Evolutionary conservation across 2,797 vertebrate genomes (phyloP).

Genomic region (Alfaro cultratus): DNA sequence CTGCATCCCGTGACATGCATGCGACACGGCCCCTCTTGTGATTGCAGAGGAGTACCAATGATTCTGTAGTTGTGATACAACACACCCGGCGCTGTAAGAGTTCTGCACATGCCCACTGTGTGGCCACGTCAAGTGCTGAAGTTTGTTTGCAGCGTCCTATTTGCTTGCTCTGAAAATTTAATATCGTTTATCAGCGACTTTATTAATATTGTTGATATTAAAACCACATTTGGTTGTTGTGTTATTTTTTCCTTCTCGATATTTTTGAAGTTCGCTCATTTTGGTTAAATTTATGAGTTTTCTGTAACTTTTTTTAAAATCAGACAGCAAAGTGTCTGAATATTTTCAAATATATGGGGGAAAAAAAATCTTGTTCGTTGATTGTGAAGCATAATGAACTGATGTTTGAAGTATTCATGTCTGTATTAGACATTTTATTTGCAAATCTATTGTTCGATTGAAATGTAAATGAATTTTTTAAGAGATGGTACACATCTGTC

Average conservation of each 20-base stretch:
- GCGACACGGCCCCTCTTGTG: constrained; percentile 86
- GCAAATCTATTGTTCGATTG: constrained; percentile 99
- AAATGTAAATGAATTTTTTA: constrained; percentile 94
- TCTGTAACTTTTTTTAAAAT: constrained; percentile 62
- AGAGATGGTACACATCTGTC: constrained; percentile 98
- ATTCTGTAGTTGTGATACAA: constrained; percentile 99
- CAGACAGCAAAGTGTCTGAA: constrained; percentile 79
- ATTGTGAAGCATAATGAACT: constrained; percentile 93
- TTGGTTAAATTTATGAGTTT: constrained; percentile 69
- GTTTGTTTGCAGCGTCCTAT: constrained; percentile 91
- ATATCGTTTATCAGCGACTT: constrained; percentile 78
- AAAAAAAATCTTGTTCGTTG: constrained; percentile 88
- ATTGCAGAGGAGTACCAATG: constrained; percentile 90
- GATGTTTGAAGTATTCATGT: constrained; percentile 97
- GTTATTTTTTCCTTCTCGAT: constrained; percentile 65
- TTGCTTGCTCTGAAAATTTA: constrained; percentile 87
- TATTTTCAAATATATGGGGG: constrained; percentile 79
- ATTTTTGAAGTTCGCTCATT: constrained; percentile 53
- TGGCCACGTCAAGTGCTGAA: constrained; percentile 94
- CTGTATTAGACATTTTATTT: constrained; percentile 99
- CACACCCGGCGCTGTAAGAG: constrained; percentile 91
- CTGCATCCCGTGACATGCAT: constrained; percentile 86
- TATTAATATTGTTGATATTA: constrained; percentile 82
- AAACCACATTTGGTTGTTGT: constrained; percentile 80
- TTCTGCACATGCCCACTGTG: constrained; percentile 97